These are phyloP conservation scores for Fukomys damarensis DNA, from an alignment of 2,113 vertebrate genomes.

Conservation along the genomic window DNA sequence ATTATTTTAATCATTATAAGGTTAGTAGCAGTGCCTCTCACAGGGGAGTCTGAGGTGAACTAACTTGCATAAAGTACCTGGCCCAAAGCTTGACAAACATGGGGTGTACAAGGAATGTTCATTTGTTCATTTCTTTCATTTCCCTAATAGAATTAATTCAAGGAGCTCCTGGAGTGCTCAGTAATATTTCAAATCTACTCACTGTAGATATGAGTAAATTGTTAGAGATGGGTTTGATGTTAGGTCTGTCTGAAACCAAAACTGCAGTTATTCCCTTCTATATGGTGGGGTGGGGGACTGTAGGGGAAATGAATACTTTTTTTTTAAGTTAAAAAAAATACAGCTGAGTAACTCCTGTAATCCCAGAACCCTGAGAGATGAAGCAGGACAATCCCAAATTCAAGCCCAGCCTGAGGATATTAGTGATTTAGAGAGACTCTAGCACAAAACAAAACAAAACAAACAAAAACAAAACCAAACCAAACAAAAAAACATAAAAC, in stretches of 20 bases:
- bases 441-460: not conserved
- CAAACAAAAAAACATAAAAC: not conserved
- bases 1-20: not conserved
- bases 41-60: not conserved
- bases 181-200: not conserved
- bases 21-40: not conserved
- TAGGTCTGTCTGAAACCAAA: not conserved
- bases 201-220: not conserved
- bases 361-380: not conserved
- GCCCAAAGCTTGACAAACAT: not conserved
- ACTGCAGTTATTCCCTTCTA: not conserved
- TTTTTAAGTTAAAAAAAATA: not conserved
- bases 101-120: fast-evolving
- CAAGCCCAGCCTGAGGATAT: not conserved
- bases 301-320: not conserved
- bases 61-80: no score
- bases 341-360: not conserved
- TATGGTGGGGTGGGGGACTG: no score
- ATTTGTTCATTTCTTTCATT: no score
- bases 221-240: not conserved
- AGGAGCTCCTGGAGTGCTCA: not conserved
- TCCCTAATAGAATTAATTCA: not conserved
- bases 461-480: not conserved
- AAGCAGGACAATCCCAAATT: not conserved
- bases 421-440: not conserved